Conservation (phyloP, 2,113 vertebrate genomes). For the Pollachius pollachius region DNA sequence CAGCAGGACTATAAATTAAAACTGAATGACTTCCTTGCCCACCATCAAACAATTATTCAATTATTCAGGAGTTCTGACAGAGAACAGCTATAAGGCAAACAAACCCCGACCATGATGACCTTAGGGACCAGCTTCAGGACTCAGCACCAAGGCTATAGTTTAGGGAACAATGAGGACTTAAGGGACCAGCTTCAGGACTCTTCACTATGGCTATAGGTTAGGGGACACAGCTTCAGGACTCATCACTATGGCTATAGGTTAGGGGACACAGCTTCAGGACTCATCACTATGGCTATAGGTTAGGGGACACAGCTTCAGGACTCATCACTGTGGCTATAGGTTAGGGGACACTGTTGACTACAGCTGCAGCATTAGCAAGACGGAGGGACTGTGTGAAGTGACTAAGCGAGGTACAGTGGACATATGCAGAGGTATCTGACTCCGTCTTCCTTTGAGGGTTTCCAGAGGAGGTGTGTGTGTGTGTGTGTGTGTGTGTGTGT, state of each 20-base stretch:
- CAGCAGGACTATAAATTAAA: conserved; percentile 17
- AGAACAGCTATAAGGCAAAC: conserved; percentile 19
- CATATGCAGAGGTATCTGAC: conserved; percentile 15
- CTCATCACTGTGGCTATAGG: conserved; percentile 49
- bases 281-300: conserved; percentile 51
- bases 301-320: conserved; percentile 3
- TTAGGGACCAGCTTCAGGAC: conserved; percentile 11
- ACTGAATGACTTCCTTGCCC: conserved; percentile 23
- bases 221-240: conserved; percentile 1
- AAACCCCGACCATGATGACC: neutral
- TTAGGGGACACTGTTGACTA: conserved; percentile 14
- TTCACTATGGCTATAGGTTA: conserved; percentile 51
- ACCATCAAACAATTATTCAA: conserved; percentile 10
- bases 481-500: too few relatives aligned
- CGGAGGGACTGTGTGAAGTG: conserved; percentile 35
- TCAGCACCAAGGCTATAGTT: conserved; percentile 51
- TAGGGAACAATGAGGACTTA: neutral
- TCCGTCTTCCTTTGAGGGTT: too few relatives aligned
- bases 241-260: conserved; percentile 51
- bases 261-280: neutral
- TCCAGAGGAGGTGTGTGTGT: too few relatives aligned
- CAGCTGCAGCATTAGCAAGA: conserved; percentile 59
- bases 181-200: conserved; percentile 11
- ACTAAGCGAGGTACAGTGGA: conserved; percentile 31
- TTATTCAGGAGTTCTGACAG: neutral